Conservation (phyloP, 2,888 invertebrate species). For the Drosophila helvetica region DNA sequence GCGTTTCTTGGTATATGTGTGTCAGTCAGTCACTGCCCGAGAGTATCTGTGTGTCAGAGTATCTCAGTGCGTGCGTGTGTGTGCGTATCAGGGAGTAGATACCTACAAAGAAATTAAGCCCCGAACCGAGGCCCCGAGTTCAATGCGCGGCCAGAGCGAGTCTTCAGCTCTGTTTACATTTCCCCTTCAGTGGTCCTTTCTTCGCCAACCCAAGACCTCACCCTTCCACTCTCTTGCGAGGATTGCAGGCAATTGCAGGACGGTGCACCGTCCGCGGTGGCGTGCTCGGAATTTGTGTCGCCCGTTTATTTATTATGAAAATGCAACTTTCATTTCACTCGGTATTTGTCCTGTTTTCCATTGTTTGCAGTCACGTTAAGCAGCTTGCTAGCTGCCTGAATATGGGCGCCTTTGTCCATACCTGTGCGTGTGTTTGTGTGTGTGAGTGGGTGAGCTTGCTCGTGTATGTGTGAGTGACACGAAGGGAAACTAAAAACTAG, state of each 20-base stretch:
- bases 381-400: conserved; percentile 31
- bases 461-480: conserved; percentile 47
- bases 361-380: conserved; percentile 35
- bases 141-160: conserved; percentile 66
- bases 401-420: conserved; percentile 12
- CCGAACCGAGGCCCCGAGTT: conserved; percentile 51
- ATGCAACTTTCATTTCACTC: conserved; percentile 30
- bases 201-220: background rate
- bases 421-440: conserved; percentile 18
- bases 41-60: conserved; percentile 78
- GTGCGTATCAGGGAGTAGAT: conserved; percentile 54
- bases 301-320: conserved; percentile 49
- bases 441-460: conserved; percentile 30
- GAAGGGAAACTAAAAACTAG: conserved; percentile 78
- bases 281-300: conserved; percentile 56
- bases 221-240: background rate
- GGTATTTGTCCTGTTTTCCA: conserved; percentile 30
- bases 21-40: conserved; percentile 77
- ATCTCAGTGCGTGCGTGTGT: conserved; percentile 57
- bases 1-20: conserved; percentile 68
- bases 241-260: conserved; percentile 22
- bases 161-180: conserved; percentile 67
- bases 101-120: conserved; percentile 68
- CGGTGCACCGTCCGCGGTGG: conserved; percentile 29
- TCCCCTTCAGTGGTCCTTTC: conserved; percentile 20